Evolutionary conservation across 1,140 invertebrate genomes (phyloP).

Genomic region (Heliconius nattereri): DNA sequence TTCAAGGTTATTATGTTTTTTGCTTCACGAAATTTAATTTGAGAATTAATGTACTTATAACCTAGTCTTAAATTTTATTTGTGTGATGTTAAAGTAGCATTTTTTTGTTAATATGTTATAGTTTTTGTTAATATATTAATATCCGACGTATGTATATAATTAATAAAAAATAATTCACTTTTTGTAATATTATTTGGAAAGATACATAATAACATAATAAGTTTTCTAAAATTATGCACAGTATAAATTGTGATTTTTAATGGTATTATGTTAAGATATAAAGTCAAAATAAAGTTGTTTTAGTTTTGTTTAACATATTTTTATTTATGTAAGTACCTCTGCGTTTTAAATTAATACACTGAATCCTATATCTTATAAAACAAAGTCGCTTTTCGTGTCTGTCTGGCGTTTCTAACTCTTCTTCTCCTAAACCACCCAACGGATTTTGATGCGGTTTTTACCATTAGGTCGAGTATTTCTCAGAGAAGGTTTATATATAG

Average conservation of each 20-base stretch:
- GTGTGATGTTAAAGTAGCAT: background rate
- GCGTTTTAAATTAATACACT: background rate
- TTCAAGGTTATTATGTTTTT: constrained; percentile 5
- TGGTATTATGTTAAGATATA: background rate
- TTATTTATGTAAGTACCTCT: background rate
- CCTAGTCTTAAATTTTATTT: background rate
- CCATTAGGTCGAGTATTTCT: too few relatives aligned
- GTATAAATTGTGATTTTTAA: background rate
- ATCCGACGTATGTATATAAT: background rate
- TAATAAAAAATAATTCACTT: background rate
- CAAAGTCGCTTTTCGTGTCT: too few relatives aligned
- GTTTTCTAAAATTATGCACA: too few relatives aligned
- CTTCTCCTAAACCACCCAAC: too few relatives aligned
- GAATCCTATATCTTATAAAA: too few relatives aligned
- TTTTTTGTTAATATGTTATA: background rate
- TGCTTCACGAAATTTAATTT: background rate
- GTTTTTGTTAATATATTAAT: too few relatives aligned
- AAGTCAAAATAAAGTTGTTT: background rate
- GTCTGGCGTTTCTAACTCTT: too few relatives aligned
- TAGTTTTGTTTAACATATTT: background rate
- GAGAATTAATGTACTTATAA: background rate
- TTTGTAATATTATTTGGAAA: background rate
- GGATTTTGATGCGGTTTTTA: too few relatives aligned
- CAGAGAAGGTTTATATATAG: too few relatives aligned
- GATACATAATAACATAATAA: too few relatives aligned